phyloP scores from a whole-genome alignment of 2,797 vertebrate genomes.

The Enteromius trimaculatus region DNA sequence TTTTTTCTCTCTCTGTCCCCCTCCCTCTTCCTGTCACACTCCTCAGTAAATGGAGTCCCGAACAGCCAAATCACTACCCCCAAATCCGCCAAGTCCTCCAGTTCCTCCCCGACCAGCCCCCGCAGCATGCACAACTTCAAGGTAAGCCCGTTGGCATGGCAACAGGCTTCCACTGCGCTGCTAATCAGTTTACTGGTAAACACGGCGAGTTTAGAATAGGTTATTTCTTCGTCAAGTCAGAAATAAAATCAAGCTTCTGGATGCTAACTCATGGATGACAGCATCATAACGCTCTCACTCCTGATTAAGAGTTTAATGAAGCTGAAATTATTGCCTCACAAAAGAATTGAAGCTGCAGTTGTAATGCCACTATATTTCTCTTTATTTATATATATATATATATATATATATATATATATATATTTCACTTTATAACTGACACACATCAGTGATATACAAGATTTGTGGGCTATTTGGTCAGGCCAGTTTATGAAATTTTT shows the following conservation, averaged over 20 bases:
- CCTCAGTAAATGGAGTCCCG: constrained; percentile 88
- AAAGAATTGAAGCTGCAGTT: background rate
- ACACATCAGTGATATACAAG: background rate
- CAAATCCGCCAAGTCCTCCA: constrained; percentile 92
- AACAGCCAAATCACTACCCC: constrained; percentile 89
- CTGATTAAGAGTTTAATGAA: background rate
- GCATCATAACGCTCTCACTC: background rate
- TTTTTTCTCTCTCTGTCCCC: constrained; percentile 5
- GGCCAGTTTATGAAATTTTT: background rate
- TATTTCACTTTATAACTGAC: background rate
- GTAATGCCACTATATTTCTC: background rate
- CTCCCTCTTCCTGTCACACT: constrained; percentile 28
- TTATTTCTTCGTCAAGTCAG: constrained; percentile 30
- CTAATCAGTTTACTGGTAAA: constrained; percentile 20
- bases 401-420: too few species aligned
- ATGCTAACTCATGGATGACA: constrained; percentile 24
- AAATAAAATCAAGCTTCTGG: constrained; percentile 13
- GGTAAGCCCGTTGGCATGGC: constrained; percentile 72
- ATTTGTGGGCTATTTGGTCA: background rate
- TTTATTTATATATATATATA: too few species aligned
- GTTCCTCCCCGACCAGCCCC: constrained; percentile 93
- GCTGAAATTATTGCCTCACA: background rate
- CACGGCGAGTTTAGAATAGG: constrained; percentile 10
- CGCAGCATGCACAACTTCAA: constrained; percentile 83
- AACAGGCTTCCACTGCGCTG: constrained; percentile 23